Percentiles rank a stretch among this genome's conserved stretches.
Evolutionary conservation across 1,140 invertebrate species (phyloP).

Genomic region (Centruroides sculpturatus): DNA sequence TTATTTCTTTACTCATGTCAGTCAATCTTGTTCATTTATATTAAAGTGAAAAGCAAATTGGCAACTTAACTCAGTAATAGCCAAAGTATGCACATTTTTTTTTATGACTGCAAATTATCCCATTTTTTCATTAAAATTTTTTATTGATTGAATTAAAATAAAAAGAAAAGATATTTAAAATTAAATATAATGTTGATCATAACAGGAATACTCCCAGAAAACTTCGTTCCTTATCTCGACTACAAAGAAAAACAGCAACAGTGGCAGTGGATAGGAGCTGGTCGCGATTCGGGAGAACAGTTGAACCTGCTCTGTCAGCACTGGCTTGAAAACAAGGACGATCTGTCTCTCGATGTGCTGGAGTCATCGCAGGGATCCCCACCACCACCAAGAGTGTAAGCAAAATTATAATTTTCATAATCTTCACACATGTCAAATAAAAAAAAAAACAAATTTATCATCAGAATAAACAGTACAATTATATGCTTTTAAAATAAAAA

Average conservation of each 20-base stretch:
- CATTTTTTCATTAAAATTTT: no score
- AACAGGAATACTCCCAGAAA: slow-evolving; percentile 52
- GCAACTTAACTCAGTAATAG: no score
- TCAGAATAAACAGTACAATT: no score
- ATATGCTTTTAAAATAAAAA: no score
- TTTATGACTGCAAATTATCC: no score
- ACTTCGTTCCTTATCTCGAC: slow-evolving; percentile 85
- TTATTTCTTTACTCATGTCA: no score
- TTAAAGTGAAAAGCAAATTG: no score
- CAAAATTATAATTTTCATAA: not conserved
- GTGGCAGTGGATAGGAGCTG: slow-evolving; percentile 93
- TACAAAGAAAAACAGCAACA: slow-evolving; percentile 53
- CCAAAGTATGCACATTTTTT: no score
- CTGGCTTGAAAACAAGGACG: slow-evolving; percentile 50
- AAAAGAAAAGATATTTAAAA: no score
- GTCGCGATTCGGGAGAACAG: slow-evolving; percentile 70
- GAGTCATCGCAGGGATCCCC: slow-evolving; percentile 27
- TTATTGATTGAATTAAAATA: no score
- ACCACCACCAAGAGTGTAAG: slow-evolving; percentile 31
- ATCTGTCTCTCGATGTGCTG: slow-evolving; percentile 18
- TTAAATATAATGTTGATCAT: no score
- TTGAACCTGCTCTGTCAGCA: slow-evolving; percentile 54
- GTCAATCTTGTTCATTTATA: no score
- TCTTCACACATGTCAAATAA: not conserved
- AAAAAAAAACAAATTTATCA: not conserved